phyloP scores from a whole-genome alignment of 2,888 invertebrate species.

The Drosophila antonietae region DNA sequence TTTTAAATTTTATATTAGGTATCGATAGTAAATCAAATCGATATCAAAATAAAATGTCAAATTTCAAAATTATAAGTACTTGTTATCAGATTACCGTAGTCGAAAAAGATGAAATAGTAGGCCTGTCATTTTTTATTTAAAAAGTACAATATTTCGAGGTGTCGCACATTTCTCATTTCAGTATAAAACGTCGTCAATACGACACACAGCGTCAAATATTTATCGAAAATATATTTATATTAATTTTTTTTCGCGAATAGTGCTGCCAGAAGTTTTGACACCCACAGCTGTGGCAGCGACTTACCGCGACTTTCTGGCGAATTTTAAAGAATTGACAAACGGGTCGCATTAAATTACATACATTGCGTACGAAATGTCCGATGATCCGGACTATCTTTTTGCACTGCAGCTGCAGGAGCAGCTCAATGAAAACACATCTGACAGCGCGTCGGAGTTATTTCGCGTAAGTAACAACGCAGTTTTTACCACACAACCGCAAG shows the following conservation, averaged over 20 bases:
- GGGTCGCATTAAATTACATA: neutral
- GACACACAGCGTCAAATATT: neutral
- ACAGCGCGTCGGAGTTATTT: neutral
- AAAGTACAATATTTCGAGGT: neutral
- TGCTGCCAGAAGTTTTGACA: neutral
- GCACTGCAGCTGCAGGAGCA: conserved; percentile 74
- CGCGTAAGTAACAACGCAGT: conserved; percentile 33
- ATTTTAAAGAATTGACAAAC: conserved; percentile 40
- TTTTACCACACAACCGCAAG: neutral
- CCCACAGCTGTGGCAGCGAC: conserved; percentile 27
- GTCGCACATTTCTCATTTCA: neutral
- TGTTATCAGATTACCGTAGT: no score
- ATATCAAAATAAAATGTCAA: no score
- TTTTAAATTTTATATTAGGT: no score
- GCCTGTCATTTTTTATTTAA: neutral
- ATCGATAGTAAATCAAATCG: no score
- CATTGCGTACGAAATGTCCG: conserved; percentile 60
- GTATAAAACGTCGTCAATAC: neutral
- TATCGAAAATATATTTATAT: neutral
- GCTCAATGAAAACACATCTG: conserved; percentile 47
- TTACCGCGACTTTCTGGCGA: conserved; percentile 32
- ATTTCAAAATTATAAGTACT: no score
- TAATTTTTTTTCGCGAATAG: neutral
- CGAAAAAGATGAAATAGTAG: neutral
- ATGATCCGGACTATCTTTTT: conserved; percentile 72